Evolutionary conservation across 2,888 invertebrate species (phyloP), one percentile per base, ranked within the genome.

Genomic region (Drosophila nigricruria): DNA sequence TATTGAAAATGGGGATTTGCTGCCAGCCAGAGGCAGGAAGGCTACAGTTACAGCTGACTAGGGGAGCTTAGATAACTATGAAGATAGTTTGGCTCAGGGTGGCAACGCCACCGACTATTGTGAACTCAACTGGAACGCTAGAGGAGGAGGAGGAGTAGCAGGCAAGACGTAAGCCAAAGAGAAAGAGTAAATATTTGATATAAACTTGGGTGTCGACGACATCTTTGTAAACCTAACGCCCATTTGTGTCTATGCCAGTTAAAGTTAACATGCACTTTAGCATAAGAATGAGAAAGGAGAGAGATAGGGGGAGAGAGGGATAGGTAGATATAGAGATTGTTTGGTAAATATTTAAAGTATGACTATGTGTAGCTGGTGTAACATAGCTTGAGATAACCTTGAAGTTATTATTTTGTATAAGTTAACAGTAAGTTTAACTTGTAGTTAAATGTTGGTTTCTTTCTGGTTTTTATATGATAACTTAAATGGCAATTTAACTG

Each of bases 111-210:
- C 1, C 20, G 59, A 30, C 53, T 16, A 45, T 64, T 63, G 71
- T 62, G 61, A 71, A 68, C 42, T 77, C 74, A 77, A 66, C 43
- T 73, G 73, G 62, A 76, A 75, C 16, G 47, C 25, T 9, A 38
- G 38, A 42, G 47, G 34, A 27, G 50, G 30, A 5, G 6, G 8
- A 30, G 1, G n/a, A n/a, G n/a, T n/a, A n/a, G n/a, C n/a, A n/a
- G 30, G 34, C 32, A 52, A 16, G 8, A 34, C 14, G 3, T n/a
- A 30, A 34, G 20, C 20, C 23, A 36, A n/a, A 36, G 36, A 53
- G 23, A 25, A 36, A 45, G 27, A 53, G 61, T 59, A 76, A 76
- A 77, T 76, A 76, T 76, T 61, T 76, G 50, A 72, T 60, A 45
- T 18, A 40, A 60, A 57, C 65, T 60, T 57, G 50, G 45, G 23